Evolutionary conservation across 1,140 invertebrate species (phyloP).

Genomic region (Drosophila neocordata): DNA sequence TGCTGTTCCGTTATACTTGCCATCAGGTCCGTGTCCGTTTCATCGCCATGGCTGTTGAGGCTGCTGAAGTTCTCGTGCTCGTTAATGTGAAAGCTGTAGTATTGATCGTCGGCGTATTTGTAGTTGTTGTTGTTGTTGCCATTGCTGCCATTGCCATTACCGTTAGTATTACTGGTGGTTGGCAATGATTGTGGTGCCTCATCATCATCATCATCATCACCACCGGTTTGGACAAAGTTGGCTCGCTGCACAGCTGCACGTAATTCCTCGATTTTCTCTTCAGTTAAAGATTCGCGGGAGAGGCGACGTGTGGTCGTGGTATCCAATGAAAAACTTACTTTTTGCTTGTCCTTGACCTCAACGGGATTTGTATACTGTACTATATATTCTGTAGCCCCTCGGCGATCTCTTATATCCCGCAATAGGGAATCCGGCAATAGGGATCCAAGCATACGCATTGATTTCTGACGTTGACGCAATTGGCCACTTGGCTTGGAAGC

Average conservation of each 20-base stretch:
- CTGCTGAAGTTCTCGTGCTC: constrained; percentile 85
- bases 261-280: constrained; percentile 71
- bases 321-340: background rate
- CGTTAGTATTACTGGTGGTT: constrained; percentile 20
- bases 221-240: constrained; percentile 72
- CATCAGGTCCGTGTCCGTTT: constrained; percentile 53
- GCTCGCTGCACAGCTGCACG: constrained; percentile 68
- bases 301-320: constrained; percentile 33
- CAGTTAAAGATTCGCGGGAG: constrained; percentile 62
- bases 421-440: constrained; percentile 76
- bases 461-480: constrained; percentile 57
- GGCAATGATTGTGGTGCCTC: constrained; percentile 45
- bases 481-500: constrained; percentile 65
- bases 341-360: constrained; percentile 45
- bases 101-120: constrained; percentile 89
- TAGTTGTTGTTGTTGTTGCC: constrained; percentile 55
- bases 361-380: constrained; percentile 52
- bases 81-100: constrained; percentile 92
- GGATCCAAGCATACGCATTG: constrained; percentile 48
- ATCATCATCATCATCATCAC: constrained; percentile 52
- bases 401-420: constrained; percentile 76
- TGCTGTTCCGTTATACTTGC: constrained; percentile 51
- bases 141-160: constrained; percentile 12
- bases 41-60: constrained; percentile 83
- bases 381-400: constrained; percentile 51